phyloP scores from a whole-genome alignment of 2,888 invertebrate genomes.

The Nasonia oneida region DNA sequence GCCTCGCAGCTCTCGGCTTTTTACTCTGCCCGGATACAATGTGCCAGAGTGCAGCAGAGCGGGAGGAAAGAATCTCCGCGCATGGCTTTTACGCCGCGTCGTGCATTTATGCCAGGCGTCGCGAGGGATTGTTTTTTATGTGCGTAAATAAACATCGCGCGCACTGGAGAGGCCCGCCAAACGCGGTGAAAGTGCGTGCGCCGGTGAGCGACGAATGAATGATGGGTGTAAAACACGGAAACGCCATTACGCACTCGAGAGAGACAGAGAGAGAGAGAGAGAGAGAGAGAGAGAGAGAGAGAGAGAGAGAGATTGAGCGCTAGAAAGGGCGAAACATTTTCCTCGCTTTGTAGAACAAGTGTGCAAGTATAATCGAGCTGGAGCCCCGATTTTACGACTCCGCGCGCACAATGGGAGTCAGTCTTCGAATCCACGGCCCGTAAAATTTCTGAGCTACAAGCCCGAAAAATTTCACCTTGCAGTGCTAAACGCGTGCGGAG shows the following conservation, averaged over 20 bases:
- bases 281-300: no score
- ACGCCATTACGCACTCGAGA: conserved; percentile 3
- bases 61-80: not conserved
- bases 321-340: not conserved
- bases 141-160: conserved; percentile 10
- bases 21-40: not conserved
- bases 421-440: not conserved
- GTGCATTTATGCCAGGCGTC: not conserved
- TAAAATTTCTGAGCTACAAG: not conserved
- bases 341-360: not conserved
- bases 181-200: not conserved
- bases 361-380: not conserved
- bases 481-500: not conserved
- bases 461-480: not conserved
- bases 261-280: not conserved
- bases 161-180: no score
- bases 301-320: no score
- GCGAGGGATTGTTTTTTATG: conserved; percentile 5
- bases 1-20: not conserved
- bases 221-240: conserved; percentile 27
- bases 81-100: not conserved
- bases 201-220: not conserved
- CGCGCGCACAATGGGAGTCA: no score
- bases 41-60: not conserved
- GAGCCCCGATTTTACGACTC: not conserved